Evolutionary conservation across 2,797 vertebrate species (phyloP).

Genomic region (Falco concolor): DNA sequence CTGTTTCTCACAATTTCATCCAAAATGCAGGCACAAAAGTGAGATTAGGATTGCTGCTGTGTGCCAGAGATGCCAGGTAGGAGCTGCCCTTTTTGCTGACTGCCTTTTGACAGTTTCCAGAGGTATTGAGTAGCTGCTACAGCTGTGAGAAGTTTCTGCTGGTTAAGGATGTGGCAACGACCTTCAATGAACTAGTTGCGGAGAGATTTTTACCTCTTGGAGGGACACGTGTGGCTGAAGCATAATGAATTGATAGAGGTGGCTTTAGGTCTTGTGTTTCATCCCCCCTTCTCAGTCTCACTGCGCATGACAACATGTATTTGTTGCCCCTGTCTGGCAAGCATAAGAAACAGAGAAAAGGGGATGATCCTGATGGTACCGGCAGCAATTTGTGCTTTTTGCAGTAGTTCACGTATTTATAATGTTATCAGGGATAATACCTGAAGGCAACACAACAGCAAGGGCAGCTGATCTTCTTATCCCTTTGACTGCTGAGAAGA

Average conservation of each 20-base stretch:
- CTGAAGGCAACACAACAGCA: background rate
- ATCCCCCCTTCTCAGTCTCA: background rate
- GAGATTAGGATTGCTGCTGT: background rate
- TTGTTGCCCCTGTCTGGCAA: background rate
- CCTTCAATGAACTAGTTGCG: background rate
- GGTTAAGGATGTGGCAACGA: background rate
- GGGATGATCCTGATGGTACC: background rate
- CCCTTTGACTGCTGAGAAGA: background rate
- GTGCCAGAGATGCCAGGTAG: background rate
- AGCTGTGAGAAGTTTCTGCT: background rate
- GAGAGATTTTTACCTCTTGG: background rate
- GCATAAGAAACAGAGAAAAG: background rate
- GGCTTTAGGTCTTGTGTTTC: background rate
- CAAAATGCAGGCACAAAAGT: background rate
- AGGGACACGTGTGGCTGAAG: background rate
- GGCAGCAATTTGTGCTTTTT: background rate
- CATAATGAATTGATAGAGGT: fast-evolving
- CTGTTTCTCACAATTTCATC: background rate
- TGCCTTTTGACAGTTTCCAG: background rate
- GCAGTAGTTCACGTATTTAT: background rate
- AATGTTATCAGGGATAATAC: background rate
- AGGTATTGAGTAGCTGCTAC: background rate
- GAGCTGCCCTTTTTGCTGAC: background rate
- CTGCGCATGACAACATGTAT: fast-evolving
- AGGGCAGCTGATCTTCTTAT: background rate